phyloP scores from a whole-genome alignment of 2,797 vertebrate genomes.

The Diplodus sargus region DNA sequence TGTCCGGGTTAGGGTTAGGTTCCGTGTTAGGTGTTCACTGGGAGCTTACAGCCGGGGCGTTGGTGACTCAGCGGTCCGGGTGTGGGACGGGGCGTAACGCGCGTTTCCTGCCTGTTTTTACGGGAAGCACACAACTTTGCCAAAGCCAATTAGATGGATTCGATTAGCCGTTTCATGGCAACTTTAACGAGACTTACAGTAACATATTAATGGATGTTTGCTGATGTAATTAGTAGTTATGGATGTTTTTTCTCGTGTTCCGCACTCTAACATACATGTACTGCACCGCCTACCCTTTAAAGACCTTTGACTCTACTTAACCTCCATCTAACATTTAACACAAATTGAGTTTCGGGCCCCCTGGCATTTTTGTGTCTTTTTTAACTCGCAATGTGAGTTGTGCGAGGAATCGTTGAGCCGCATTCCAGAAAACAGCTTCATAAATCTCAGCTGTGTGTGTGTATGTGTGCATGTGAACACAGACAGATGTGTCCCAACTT shows the following conservation, averaged over 20 bases:
- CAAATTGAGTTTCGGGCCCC: constrained; percentile 45
- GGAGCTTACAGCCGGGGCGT: no score
- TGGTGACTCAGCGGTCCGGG: no score
- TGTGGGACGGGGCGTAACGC: no score
- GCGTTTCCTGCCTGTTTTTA: no score
- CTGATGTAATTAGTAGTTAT: not conserved
- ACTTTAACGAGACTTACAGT: no score
- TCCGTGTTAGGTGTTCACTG: no score
- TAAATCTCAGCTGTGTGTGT: constrained; percentile 74
- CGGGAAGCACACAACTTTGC: no score
- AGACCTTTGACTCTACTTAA: constrained; percentile 46
- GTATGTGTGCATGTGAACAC: constrained; percentile 41
- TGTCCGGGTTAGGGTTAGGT: no score
- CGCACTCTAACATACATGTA: not conserved
- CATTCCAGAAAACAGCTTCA: constrained; percentile 75
- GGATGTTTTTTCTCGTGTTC: constrained; percentile 3
- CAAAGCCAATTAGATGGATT: no score
- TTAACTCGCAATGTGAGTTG: constrained; percentile 59
- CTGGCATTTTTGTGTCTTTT: constrained; percentile 61
- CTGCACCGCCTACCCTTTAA: constrained; percentile 9
- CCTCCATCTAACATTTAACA: constrained; percentile 23
- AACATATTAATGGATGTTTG: constrained; percentile 1
- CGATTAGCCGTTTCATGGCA: no score
- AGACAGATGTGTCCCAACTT: constrained; percentile 81
- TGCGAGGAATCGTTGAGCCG: constrained; percentile 60